Conservation (phyloP, 2,113 vertebrate species). For the Turdus rufiventris region DNA sequence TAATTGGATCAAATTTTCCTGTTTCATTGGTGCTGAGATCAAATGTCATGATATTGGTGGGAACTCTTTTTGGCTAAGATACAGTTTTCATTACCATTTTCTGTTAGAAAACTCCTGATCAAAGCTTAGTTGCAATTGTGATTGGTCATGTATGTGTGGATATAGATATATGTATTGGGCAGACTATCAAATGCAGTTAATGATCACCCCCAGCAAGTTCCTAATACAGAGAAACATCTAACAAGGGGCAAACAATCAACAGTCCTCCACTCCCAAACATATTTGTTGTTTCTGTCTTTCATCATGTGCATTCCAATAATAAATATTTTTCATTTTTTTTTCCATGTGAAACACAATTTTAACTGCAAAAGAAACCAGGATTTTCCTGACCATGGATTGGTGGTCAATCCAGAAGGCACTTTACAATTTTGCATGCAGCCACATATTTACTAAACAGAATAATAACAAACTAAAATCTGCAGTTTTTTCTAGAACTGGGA, state of each 20-base stretch:
- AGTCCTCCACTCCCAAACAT: rapidly evolving
- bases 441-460: not conserved
- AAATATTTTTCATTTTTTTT: not conserved
- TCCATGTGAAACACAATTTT: not conserved
- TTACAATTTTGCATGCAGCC: not conserved
- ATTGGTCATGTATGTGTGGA: not conserved
- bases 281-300: not conserved
- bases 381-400: not conserved
- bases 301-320: not conserved
- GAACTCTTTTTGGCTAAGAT: not conserved
- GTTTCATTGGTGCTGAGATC: not conserved
- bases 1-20: not conserved
- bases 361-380: not conserved
- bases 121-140: not conserved
- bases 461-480: not conserved
- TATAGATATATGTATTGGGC: not conserved
- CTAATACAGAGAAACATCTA: not conserved
- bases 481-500: not conserved
- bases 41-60: rapidly evolving
- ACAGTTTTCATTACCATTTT: not conserved
- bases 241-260: rapidly evolving
- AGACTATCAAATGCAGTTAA: not conserved
- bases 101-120: not conserved
- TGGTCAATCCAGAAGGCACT: not conserved
- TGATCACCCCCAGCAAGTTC: not conserved